phyloP scores from a whole-genome alignment of 1,140 invertebrate genomes.

The Argopecten irradians region DNA sequence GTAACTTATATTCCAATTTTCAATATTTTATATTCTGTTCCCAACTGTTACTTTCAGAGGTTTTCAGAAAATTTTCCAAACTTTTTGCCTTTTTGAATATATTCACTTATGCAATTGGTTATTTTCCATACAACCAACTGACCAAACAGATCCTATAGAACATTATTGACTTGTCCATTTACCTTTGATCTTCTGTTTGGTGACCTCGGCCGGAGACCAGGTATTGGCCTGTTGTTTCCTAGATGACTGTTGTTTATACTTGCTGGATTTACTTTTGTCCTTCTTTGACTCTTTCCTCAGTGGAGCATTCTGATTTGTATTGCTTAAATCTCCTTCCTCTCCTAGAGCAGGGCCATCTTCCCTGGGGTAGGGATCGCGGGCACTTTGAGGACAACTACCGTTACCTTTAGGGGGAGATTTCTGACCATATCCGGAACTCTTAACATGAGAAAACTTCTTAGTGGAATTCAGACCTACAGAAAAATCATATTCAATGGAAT shows the following conservation, averaged over 20 bases:
- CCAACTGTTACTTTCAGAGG: too few relatives aligned
- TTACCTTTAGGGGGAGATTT: slow-evolving; percentile 54
- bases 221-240: slow-evolving; percentile 27
- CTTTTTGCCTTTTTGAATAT: too few relatives aligned
- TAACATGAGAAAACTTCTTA: slow-evolving; percentile 57
- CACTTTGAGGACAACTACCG: slow-evolving; percentile 36
- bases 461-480: slow-evolving; percentile 52
- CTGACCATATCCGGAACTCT: slow-evolving; percentile 70
- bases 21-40: too few relatives aligned
- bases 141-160: too few relatives aligned
- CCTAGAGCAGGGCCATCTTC: background rate
- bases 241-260: background rate
- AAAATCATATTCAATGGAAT: background rate
- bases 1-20: too few relatives aligned
- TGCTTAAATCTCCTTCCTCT: slow-evolving; percentile 6
- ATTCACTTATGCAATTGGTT: too few relatives aligned
- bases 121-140: too few relatives aligned
- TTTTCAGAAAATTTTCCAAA: too few relatives aligned
- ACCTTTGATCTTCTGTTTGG: slow-evolving; percentile 64
- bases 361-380: slow-evolving; percentile 27
- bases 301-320: slow-evolving; percentile 31
- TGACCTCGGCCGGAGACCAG: slow-evolving; percentile 60
- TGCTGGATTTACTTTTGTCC: slow-evolving; percentile 16
- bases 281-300: background rate
- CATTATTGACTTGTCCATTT: background rate